Base-by-base conservation (phyloP, 2,888 invertebrate species). In the Nysson spinosus region DNA sequence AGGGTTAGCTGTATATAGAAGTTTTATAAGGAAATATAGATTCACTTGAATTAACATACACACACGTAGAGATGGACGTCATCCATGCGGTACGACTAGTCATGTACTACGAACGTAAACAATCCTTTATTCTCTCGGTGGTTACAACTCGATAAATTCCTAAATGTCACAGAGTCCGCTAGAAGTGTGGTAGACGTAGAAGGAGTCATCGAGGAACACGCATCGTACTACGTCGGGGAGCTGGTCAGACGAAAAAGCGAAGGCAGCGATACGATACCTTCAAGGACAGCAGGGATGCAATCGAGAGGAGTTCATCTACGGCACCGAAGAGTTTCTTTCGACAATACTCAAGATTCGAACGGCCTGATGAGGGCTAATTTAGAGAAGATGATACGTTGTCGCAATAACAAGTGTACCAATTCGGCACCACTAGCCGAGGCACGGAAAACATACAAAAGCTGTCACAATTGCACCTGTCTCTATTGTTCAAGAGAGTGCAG, bases 401-500 rank as follows among this genome's bases (percentile, higher is more conserved):
- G 95, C 72, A 94, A 94, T 88, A 93, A 94, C 73, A 94, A 94
- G 85, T 96, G 96, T 88, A 90, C 90, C 75, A 92, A 93, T 56
- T 91, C 92, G 57, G 90, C 94, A 42, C 91, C 91, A 1, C 87
- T 94, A 55, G 89, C 91, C 60, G 94, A 95, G 77, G 97, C 97
- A 63, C 93, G 94, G 75, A 90, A 92, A 77, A 91, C 91, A 79
- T 98, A 93, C 89, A 97, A 97, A 87, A 95, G 94, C 78, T 97
- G 96, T 88, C 97, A 97, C 89, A 97, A 98, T 87, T 98, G 98
- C 89, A 94, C 95, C 75, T 96, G 96, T 83, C 92, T 95, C 82
- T 98, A 98, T 88, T 98, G 98, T 88, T 95, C 96, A 64, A 91
- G 95, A 63, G 93, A 95, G 81, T 98, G 98, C 87, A 91, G 98